Evolutionary conservation across 1,140 invertebrate species (phyloP).

Genomic region (Bactericera cockerelli): DNA sequence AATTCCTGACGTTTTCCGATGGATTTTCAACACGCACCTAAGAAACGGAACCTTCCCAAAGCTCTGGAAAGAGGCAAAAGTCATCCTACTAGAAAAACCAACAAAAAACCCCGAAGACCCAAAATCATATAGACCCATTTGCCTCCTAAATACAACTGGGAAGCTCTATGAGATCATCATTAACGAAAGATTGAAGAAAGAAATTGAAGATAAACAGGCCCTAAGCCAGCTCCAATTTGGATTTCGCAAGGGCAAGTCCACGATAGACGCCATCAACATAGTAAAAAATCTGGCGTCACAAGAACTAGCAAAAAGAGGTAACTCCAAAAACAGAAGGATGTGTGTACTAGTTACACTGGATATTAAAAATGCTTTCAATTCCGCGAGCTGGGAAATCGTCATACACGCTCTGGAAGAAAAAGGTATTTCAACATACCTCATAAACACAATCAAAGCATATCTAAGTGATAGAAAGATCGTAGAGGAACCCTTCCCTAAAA

Average conservation of each 20-base stretch:
- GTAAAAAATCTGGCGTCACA: neutral
- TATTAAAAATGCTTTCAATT: slow-evolving; percentile 13
- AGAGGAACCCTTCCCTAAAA: neutral
- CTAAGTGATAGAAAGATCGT: neutral
- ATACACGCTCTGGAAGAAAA: neutral
- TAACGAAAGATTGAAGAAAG: neutral
- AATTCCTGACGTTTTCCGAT: neutral
- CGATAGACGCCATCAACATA: neutral
- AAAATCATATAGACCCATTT: neutral
- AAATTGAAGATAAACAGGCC: neutral
- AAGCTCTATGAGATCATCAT: neutral
- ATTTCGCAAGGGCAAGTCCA: neutral
- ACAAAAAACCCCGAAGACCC: neutral
- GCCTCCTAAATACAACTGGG: neutral
- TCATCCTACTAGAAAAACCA: neutral
- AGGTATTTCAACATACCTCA: neutral
- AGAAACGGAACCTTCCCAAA: neutral
- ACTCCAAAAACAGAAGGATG: neutral
- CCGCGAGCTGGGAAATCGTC: neutral
- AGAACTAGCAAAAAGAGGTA: neutral
- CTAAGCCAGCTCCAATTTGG: neutral
- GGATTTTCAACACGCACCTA: neutral
- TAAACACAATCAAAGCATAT: neutral
- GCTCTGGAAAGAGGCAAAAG: neutral
- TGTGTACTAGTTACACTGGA: neutral